Percentiles rank a stretch among this genome's conserved stretches.
These are phyloP conservation scores for Orientallactaga sibirica DNA, from an alignment of 2,797 vertebrate genomes.

Conservation along the genomic window DNA sequence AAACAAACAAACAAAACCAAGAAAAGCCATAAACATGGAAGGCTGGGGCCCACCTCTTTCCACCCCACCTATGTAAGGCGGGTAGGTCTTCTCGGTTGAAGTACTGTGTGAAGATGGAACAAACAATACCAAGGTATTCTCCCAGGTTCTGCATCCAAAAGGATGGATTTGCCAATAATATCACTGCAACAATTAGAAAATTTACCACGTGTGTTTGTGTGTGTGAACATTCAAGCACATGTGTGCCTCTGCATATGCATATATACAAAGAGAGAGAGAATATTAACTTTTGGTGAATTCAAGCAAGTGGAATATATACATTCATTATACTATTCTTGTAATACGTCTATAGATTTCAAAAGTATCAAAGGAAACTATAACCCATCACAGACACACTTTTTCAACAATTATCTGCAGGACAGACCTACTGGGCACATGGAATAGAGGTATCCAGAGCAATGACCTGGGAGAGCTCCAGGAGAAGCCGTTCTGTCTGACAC, in stretches of 20 bases:
- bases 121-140: background rate
- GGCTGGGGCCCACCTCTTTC: background rate
- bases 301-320: background rate
- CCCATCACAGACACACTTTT: background rate
- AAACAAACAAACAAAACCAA: background rate
- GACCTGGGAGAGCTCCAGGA: background rate
- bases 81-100: background rate
- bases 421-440: background rate
- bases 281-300: background rate
- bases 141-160: constrained; percentile 27
- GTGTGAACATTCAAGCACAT: no score
- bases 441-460: background rate
- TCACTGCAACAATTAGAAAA: background rate
- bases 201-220: background rate
- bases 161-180: background rate
- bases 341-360: background rate
- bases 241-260: background rate
- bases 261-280: background rate
- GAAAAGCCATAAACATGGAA: background rate
- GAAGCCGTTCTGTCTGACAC: background rate
- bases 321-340: background rate
- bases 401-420: background rate
- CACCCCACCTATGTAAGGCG: background rate
- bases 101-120: background rate
- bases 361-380: constrained; percentile 22